A percentile compares a stretch with the other conserved stretches of the same genome.
Evolutionary conservation across 1,140 invertebrate genomes (phyloP).

Genomic region (Danaus plexippus): DNA sequence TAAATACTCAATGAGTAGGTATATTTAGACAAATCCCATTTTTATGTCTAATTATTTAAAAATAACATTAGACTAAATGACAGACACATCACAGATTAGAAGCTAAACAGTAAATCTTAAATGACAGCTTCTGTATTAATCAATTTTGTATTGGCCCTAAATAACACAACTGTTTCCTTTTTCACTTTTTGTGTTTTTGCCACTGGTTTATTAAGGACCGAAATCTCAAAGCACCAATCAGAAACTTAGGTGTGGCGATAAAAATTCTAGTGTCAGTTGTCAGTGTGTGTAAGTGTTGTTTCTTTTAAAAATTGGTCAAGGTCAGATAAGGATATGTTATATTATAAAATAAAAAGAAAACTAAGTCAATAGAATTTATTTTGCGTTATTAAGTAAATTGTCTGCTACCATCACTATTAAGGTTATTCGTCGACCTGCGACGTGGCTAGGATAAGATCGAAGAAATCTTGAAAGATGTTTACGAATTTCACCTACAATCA

Average conservation of each 20-base stretch:
- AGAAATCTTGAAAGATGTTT: constrained; percentile 82
- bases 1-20: constrained; percentile 5
- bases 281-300: no score
- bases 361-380: background rate
- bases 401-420: constrained; percentile 86
- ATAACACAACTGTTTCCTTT: no score
- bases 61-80: constrained; percentile 27
- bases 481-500: constrained; percentile 81
- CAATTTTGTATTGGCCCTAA: background rate
- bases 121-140: constrained; percentile 10
- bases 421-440: constrained; percentile 78
- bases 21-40: constrained; percentile 40
- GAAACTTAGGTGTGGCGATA: no score
- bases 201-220: no score
- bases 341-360: no score
- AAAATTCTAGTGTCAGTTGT: no score
- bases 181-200: no score
- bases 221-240: no score
- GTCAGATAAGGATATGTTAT: no score
- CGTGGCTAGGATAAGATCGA: constrained; percentile 78
- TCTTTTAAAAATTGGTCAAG: no score
- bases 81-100: constrained; percentile 18
- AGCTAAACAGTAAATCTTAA: no score
- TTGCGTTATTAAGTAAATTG: constrained; percentile 51
- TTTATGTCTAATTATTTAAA: constrained; percentile 33